Evolutionary conservation across 2,888 invertebrate species (phyloP), one percentile per base, ranked within the genome.

Genomic region (Leptopilina syphax): DNA sequence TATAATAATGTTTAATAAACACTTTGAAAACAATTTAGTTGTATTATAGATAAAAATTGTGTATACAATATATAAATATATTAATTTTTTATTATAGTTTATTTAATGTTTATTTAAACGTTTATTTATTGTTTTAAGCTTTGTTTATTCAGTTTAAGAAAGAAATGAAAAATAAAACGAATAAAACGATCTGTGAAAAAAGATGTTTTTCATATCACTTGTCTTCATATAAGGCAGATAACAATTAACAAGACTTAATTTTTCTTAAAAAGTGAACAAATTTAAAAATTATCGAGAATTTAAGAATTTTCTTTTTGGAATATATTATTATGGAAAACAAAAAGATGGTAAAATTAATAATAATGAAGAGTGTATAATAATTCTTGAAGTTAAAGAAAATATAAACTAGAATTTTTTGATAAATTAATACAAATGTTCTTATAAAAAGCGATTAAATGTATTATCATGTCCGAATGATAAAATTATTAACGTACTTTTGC

Each of bases 71-170:
- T 18, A 18, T 18, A 18, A 18, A 18, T 18, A 18, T 18, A 18
- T 18, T 18, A 34, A 8, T 24, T 24, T 63, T 63, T 63, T 24
- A 9, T 63, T 63, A 50, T 50, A 24, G 63, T 63, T 63, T 63
- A 24, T 34, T 34, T 34, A 34, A 34, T 34, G 34, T 34, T 34
- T 34, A 4, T 63, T 63, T 63, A 63, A 63, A 18, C 24, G 60
- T 63, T 63, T 18, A 63, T 63, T 63, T 41, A 41, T 34, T 66
- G 41, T 5, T 66, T 44, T 70, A 47, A 54, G 70, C 8, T 70
- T 50, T 24, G 50, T 70, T 70, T 54, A 50, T 70, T 70, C 50
- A 24, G 27, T 70, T 34, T 1, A 54, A 70, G 18, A 54, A 70
- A 27, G 18, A 44, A 6, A 34, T 66, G 10, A 50, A 27, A 50